phyloP scores from a whole-genome alignment of 2,797 vertebrate species.

The Neosilurus hyrtlii region DNA sequence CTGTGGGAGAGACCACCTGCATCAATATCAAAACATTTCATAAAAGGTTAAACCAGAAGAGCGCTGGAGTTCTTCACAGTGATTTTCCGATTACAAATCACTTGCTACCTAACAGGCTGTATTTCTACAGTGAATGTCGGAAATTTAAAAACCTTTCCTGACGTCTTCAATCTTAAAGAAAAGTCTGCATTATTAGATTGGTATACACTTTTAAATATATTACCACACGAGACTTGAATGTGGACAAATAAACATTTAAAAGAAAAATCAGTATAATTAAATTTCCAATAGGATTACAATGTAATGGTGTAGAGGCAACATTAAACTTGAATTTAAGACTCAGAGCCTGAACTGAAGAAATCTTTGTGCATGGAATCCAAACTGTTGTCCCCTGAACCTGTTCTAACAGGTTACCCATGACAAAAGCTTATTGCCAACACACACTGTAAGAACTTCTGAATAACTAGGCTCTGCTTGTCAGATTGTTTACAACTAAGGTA shows the following conservation, averaged over 20 bases:
- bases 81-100: background rate
- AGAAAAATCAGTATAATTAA: too few relatives aligned
- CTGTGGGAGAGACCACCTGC: background rate
- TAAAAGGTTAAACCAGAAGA: background rate
- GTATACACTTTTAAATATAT: background rate
- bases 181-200: too few relatives aligned
- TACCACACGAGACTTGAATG: background rate
- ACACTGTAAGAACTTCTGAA: slow-evolving; percentile 9
- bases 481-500: background rate
- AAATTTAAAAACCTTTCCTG: too few relatives aligned
- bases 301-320: too few relatives aligned
- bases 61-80: background rate
- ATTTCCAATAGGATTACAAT: too few relatives aligned
- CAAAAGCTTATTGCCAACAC: background rate
- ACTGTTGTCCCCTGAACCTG: background rate
- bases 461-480: background rate
- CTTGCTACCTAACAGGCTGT: background rate
- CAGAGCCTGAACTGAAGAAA: background rate
- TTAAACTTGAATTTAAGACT: background rate
- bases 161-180: too few relatives aligned
- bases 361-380: background rate
- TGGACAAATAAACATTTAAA: background rate
- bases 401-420: slow-evolving; percentile 4
- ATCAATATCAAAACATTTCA: background rate
- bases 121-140: background rate